phyloP scores from a whole-genome alignment of 2,113 vertebrate species.

The Mesocricetus auratus region DNA sequence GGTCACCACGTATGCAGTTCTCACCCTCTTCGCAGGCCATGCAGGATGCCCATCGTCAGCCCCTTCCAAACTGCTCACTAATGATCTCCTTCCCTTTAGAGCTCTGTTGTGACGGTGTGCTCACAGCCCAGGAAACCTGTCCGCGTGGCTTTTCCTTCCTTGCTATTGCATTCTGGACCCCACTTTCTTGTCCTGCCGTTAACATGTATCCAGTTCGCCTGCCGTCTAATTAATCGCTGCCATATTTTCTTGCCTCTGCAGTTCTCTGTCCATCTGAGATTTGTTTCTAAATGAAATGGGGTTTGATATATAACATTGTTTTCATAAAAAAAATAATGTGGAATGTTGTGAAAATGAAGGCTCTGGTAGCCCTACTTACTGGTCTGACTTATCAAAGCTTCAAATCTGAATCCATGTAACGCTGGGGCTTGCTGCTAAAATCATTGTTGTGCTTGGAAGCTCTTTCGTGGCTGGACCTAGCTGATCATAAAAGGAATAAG shows the following conservation, averaged over 20 bases:
- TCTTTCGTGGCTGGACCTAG: conserved; percentile 43
- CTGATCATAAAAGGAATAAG: background rate
- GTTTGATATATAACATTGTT: background rate
- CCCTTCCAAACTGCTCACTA: conserved; percentile 82
- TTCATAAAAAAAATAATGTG: conserved; percentile 8
- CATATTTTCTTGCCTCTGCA: conserved; percentile 25
- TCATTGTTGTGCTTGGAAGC: conserved; percentile 55
- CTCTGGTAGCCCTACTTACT: conserved; percentile 33
- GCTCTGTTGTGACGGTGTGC: conserved; percentile 45
- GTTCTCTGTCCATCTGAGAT: background rate
- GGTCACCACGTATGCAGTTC: conserved; percentile 50
- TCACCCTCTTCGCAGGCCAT: conserved; percentile 67
- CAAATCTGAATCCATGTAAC: conserved; percentile 58
- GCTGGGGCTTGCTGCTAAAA: conserved; percentile 65
- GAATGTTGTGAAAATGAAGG: background rate
- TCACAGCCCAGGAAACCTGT: background rate
- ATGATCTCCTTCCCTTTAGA: conserved; percentile 73
- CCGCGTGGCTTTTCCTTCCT: conserved; percentile 51
- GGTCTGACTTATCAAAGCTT: conserved; percentile 45
- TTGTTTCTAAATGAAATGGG: background rate
- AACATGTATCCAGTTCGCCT: conserved; percentile 50
- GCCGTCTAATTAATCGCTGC: conserved; percentile 48
- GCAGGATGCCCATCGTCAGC: conserved; percentile 70
- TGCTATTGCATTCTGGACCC: no score
- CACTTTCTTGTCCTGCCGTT: no score